phyloP scores from a whole-genome alignment of 1,140 invertebrate genomes.

The Diorhabda elongata region DNA sequence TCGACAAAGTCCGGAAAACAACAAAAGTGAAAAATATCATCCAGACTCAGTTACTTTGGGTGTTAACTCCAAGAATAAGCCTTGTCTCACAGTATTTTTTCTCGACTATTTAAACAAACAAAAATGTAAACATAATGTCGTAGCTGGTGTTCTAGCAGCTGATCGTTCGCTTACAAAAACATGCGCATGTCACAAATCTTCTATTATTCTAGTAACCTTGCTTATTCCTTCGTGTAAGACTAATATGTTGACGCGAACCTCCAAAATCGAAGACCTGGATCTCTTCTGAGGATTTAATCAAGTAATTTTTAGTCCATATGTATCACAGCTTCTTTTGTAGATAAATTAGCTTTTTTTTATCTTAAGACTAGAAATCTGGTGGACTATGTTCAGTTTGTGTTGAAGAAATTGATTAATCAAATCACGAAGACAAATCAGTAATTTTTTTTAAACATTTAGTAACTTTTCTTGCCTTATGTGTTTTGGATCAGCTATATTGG shows the following conservation, averaged over 20 bases:
- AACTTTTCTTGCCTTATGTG: not conserved
- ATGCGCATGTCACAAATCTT: no score
- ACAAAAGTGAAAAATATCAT: no score
- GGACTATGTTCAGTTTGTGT: conserved; percentile 17
- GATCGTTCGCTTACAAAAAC: no score
- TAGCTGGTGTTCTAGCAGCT: no score
- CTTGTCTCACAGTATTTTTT: no score
- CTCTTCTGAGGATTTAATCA: conserved; percentile 35
- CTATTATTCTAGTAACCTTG: not conserved
- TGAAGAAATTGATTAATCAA: not conserved
- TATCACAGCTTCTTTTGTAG: conserved; percentile 26
- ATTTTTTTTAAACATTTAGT: not conserved
- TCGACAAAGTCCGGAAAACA: no score
- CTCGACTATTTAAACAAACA: no score
- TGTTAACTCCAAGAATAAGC: no score
- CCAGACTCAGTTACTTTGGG: no score
- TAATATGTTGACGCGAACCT: conserved; percentile 35
- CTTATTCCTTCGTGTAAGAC: conserved; percentile 25
- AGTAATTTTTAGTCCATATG: conserved; percentile 39
- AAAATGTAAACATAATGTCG: no score
- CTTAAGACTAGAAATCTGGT: conserved; percentile 31
- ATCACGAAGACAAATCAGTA: not conserved
- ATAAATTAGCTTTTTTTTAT: conserved; percentile 31
- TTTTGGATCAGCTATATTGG: conserved; percentile 1
- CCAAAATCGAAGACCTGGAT: conserved; percentile 42